Percentiles rank a stretch among this genome's conserved stretches.
Evolutionary conservation across 2,797 vertebrate genomes (phyloP).

Genomic region (Sebastes trivittatus): DNA sequence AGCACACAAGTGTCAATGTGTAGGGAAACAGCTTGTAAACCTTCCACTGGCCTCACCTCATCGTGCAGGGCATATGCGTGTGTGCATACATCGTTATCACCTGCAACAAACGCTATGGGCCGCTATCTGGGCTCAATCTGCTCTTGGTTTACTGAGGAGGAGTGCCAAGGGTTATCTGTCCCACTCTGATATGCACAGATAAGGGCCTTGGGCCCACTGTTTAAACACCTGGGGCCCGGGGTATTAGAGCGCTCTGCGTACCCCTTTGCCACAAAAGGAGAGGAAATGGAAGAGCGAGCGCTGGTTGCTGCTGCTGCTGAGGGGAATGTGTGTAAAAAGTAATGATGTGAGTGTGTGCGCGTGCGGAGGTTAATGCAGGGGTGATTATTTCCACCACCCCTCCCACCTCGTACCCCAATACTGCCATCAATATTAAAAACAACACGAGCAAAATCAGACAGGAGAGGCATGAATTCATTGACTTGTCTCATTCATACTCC

Average conservation of each 20-base stretch:
- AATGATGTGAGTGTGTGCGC: conserved; percentile 42
- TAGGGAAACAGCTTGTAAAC: conserved; percentile 21
- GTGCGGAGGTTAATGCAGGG: conserved; percentile 53
- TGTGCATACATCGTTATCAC: conserved; percentile 67
- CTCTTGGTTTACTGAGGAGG: conserved; percentile 77
- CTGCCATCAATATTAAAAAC: conserved; percentile 34
- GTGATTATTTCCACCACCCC: conserved; percentile 43
- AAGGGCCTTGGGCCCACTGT: conserved; percentile 75
- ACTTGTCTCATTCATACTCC: conserved; percentile 11
- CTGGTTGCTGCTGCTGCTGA: conserved; percentile 37
- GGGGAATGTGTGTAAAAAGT: conserved; percentile 51
- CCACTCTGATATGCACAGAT: conserved; percentile 85
- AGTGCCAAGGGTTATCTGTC: conserved; percentile 88
- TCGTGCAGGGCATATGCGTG: conserved; percentile 20
- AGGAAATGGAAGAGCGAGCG: conserved; percentile 71
- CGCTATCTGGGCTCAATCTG: conserved; percentile 78
- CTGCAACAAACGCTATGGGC: conserved; percentile 75
- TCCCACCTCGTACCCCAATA: conserved; percentile 16
- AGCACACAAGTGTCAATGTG: conserved; percentile 31
- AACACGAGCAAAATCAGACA: conserved; percentile 1
- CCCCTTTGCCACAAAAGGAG: conserved; percentile 65
- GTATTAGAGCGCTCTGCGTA: conserved; percentile 66
- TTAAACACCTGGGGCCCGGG: conserved; percentile 74
- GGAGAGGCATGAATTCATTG: conserved; percentile 7
- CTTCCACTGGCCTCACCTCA: conserved; percentile 44